Percentiles rank a stretch among this genome's conserved stretches.
Evolutionary conservation across 2,113 vertebrate genomes (phyloP).

Genomic region (Trematocara stigmaticum): DNA sequence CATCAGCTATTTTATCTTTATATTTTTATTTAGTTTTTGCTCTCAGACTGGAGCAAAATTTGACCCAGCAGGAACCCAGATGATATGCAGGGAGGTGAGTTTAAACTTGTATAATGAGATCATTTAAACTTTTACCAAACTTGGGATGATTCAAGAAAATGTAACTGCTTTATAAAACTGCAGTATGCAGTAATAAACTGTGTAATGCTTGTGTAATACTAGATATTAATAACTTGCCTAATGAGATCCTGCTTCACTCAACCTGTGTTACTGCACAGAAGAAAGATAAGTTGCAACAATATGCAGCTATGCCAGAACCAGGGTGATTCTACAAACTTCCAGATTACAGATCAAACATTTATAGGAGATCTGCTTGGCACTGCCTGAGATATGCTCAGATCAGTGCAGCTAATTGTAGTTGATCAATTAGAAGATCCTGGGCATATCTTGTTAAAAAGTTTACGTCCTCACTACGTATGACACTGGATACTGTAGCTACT

Average conservation of each 20-base stretch:
- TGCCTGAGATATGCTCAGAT: not conserved
- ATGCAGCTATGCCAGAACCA: not conserved
- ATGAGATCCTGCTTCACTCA: not conserved
- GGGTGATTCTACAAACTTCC: not conserved
- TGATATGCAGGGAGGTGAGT: not conserved
- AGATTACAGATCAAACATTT: not conserved
- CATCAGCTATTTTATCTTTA: constrained; percentile 3
- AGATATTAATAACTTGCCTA: not conserved
- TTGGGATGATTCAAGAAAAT: not conserved
- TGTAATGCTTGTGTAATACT: not conserved
- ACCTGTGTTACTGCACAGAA: not conserved
- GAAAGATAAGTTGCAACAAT: not conserved
- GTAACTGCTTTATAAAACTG: not conserved
- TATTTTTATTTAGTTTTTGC: not conserved
- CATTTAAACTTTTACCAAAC: not conserved
- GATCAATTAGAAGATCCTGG: not conserved
- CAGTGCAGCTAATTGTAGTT: not conserved
- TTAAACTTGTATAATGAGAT: not conserved
- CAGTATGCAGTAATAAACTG: not conserved
- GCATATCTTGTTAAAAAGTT: not conserved
- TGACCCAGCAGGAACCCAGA: not conserved
- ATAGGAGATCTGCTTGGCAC: not conserved
- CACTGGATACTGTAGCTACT: not conserved
- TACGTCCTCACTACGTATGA: not conserved
- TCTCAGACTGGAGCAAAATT: not conserved